Percentiles rank a stretch among this genome's conserved stretches.
Evolutionary conservation across 2,888 invertebrate species (phyloP).

Genomic region (Marronus borbonicus): DNA sequence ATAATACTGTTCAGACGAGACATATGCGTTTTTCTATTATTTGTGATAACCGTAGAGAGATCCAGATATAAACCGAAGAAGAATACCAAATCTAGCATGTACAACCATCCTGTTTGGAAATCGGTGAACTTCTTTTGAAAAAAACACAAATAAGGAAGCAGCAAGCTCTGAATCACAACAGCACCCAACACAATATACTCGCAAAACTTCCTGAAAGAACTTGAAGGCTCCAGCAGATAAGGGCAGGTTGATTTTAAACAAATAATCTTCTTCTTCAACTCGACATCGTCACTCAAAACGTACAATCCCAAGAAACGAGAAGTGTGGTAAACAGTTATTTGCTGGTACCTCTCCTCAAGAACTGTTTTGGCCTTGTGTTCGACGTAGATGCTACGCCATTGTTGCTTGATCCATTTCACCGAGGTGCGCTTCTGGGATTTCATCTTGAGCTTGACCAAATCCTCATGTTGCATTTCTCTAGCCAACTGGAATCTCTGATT

Average conservation of each 20-base stretch:
- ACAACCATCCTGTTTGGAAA: slow-evolving; percentile 7
- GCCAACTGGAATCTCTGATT: slow-evolving; percentile 14
- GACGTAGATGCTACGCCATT: slow-evolving; percentile 35
- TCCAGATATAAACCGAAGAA: slow-evolving; percentile 55
- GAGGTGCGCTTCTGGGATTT: slow-evolving; percentile 26
- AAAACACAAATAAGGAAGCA: slow-evolving; percentile 42
- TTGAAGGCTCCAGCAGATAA: slow-evolving; percentile 41
- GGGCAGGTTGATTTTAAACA: slow-evolving; percentile 47
- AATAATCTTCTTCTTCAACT: slow-evolving; percentile 47
- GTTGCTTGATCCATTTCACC: slow-evolving; percentile 46
- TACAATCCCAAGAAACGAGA: slow-evolving; percentile 42
- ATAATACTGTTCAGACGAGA: slow-evolving; percentile 44
- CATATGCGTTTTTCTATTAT: slow-evolving; percentile 47
- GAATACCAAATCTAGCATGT: slow-evolving; percentile 50
- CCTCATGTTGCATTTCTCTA: slow-evolving; percentile 27
- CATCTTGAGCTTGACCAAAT: slow-evolving; percentile 29
- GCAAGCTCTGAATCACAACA: slow-evolving; percentile 31
- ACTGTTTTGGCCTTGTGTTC: slow-evolving; percentile 14
- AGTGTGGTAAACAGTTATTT: slow-evolving; percentile 38
- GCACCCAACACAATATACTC: slow-evolving; percentile 35
- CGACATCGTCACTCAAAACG: slow-evolving; percentile 46
- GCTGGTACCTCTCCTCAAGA: slow-evolving; percentile 34
- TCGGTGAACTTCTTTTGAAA: slow-evolving; percentile 17
- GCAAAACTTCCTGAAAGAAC: slow-evolving; percentile 34
- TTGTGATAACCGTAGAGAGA: slow-evolving; percentile 54